Evolutionary conservation across 2,797 vertebrate species (phyloP), one percentile per base, ranked within the genome.

Genomic region (Leucoraja ocellata): DNA sequence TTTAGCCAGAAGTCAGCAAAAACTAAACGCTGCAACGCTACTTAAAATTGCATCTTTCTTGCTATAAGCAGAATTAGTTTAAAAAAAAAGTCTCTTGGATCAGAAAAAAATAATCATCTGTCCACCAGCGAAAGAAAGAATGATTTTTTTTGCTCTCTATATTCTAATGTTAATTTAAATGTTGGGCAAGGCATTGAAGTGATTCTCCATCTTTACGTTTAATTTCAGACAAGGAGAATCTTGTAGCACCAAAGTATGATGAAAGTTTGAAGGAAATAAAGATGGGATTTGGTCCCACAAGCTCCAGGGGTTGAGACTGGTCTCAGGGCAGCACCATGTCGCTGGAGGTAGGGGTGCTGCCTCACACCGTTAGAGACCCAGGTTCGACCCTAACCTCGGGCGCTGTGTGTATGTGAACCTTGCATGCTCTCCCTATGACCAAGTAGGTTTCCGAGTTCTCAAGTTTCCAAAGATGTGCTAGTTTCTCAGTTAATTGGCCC

Each of bases 1-100:
- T 91, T 91, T 91, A n/a, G 10, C 36, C 23, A 71, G 63, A 68
- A 91, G 36, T 71, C 88, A 91, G 63, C 63, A 90, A 90, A 90
- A 71, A 39, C 63, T 39, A 25, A 39, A 91, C 25, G 32, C n/a
- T 23, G 32, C 18, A 18, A 9, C 39, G 36, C 63, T 21, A 73
- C 32, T 90, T 90, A 1, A 90, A 90, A 90, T 21, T 32, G n/a
- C 18, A 90, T 61, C 46, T 86, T 16, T 58, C 58, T 81, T 71
- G 81, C 80, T 83, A 61, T 21, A 68, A 90, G 63, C 86, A 90
- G 86, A 68, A 90, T 36, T 36, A 39, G 63, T 71, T 74, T 74
- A 13, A 13, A 39, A 23, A 23, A 32, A 32, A 90, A 63, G 25
- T 73, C 65, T 10, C 88, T 11, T 16, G 23, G 88, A 91, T 71